Evolutionary conservation across 2,888 invertebrate genomes (phyloP), one percentile per base, ranked within the genome.

Genomic region (Cheilosia vulpina): DNA sequence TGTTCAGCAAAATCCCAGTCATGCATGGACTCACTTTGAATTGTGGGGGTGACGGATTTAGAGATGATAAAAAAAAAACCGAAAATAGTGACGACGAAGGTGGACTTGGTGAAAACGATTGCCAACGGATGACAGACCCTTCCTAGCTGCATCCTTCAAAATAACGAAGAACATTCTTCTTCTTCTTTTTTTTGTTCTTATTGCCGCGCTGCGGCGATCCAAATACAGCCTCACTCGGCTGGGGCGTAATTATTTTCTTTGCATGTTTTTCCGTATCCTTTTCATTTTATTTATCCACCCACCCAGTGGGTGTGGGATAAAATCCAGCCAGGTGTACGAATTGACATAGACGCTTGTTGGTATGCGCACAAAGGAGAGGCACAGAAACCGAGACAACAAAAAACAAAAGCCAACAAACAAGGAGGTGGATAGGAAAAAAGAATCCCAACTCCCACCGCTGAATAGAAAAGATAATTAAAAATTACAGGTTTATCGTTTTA

Each of bases 401-500:
- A 45, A 45, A 45, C 63, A n/a, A n/a, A 17, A 38, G 57, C 63
- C 34, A 76, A 57, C 69, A 78, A 78, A 68, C 73, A 63, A 69
- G 27, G 17, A 34, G 24, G 19, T 15, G 13, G 57, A 41, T 1
- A 71, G 7, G 45, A 9, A 58, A 6, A 78, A 57, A 52, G 45
- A 57, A 65, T 45, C 43, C 27, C 43, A 63, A 21, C 21, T 21
- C 11, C 50, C 19, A 2, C 47, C 7, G 38, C 57, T 78, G 82
- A 87, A 82, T 82, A 77, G 82, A 72, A 73, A 68, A 78, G 81
- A 82, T 82, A 87, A 87, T 87, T 87, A 87, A 87, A 87, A 87
- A 87, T 87, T 87, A 82, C 87, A 87, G 87, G 82, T 87, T 87
- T 87, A 87, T 82, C 87, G 82, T 87, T 82, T 82, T 87, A 87